Base-by-base conservation (phyloP, 2,113 vertebrate species). In the Oryzias melastigma region DNA sequence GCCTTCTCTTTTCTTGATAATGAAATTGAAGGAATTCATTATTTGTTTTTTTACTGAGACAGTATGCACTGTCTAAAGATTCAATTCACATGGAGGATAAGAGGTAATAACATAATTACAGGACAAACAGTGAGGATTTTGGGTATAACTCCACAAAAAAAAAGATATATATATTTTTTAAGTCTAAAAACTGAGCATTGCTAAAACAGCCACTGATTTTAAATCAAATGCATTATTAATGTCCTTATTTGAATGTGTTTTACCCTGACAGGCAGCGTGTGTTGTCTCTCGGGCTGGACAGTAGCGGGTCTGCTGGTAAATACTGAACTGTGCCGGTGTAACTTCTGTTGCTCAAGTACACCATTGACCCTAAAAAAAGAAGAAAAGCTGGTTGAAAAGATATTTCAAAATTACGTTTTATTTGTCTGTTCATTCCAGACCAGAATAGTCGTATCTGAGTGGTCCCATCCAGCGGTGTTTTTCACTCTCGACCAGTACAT, bases 401-500 rank as follows among this genome's bases (percentile, higher is more conserved):
- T 42, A 45, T 54, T 12, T 35, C 8, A 58, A 17, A 44, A 2
- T 16, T 5, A 70, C n/a, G 13, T 48, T 6, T 14, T 68, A 50
- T 41, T 18, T 54, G 14, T 41, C 1, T 24, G 35, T 35, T 12
- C 35, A 16, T 52, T 58, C 14, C 10, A 18, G 24, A 93, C 93
- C 93, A 66, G 93, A 90, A 52, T 90, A 91, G 71, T 93, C 92
- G 13, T 94, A 94, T 91, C 93, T 76, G 17, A 89, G 63, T 19
- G 93, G 93, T 15, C 93, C 93, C 91, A 94, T 91, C 91, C 92
- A 94, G 43, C 93, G 92, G 17, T 91, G 86, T 50, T 86, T 90
- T 73, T 94, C 93, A 25, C 93, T 94, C 81, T 92, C 88, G 15
- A 81, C 85, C 58, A 93, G 72, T 4, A 94, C 91, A 7, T 94